Base-by-base conservation (phyloP, 2,888 invertebrate genomes). In the Calameuta idolon region DNA sequence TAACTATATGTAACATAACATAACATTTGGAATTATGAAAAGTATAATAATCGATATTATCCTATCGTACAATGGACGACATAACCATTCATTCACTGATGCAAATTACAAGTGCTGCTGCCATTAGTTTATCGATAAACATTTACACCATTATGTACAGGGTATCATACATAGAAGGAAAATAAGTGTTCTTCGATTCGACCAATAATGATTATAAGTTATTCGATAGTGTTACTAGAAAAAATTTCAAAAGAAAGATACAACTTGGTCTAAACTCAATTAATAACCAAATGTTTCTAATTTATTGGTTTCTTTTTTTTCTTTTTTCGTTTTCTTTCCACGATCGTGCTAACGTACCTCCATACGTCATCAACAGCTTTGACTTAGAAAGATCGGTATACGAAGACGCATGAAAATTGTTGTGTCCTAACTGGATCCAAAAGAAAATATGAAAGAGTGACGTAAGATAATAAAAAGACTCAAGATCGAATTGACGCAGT, bases 91-190 rank as follows among this genome's bases (percentile, higher is more conserved):
- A 83, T 74, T 78, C 79, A 80, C 81, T 84, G 76, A 83, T 84
- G 87, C 82, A 85, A 88, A 88, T 87, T 87, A 88, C 88, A 85
- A 86, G 82, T 84, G 84, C 82, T 87, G 85, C 77, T 84, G 82
- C 81, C 77, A 81, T 83, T 87, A 82, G 81, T 85, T 83, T 81
- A 85, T 87, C 75, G 30, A 78, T 79, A 78, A 88, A 88, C 88
- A 89, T 90, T 87, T 88, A 90, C 88, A 89, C 81, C 82, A 79
- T 83, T 88, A 88, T 88, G 73, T 88, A 88, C 88, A 88, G 84
- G 84, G 82, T 89, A 89, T 88, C 81, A 84, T 89, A 89, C 89
- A 83, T 80, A 37, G 37, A 80, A 80, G 79, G 23, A 76, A 82
- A 55, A 55, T 55, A 55, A 55, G 23, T 55, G 55, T 55, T 55